These are phyloP conservation scores for Sternotherus odoratus DNA, from an alignment of 2,797 vertebrate genomes.

Conservation along the genomic window DNA sequence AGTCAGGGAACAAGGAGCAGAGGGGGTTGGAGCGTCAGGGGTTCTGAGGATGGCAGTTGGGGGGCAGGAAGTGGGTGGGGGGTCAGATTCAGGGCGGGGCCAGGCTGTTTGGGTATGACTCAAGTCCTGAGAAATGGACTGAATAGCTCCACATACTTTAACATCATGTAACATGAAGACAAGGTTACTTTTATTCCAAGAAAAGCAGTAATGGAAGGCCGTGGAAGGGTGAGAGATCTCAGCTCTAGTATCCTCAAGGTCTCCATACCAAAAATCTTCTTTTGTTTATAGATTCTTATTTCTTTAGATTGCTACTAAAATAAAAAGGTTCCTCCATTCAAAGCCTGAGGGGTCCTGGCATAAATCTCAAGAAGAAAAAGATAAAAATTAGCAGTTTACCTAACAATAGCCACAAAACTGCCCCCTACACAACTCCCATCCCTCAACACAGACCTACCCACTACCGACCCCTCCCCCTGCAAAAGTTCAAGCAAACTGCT, in stretches of 20 bases:
- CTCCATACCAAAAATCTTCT: not conserved
- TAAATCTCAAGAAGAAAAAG: not conserved
- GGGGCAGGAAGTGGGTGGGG: too few species aligned
- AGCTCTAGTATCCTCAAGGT: not conserved
- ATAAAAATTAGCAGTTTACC: not conserved
- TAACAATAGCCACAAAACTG: not conserved
- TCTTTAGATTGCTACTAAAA: not conserved
- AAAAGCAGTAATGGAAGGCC: not conserved
- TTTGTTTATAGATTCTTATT: not conserved
- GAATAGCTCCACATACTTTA: not conserved
- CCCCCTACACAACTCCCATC: not conserved
- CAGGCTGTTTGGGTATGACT: not conserved
- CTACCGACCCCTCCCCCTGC: not conserved
- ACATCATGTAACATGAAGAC: not conserved
- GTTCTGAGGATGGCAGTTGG: too few species aligned
- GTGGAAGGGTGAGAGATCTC: not conserved
- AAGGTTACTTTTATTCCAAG: not conserved
- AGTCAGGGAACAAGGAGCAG: too few species aligned
- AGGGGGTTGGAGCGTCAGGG: too few species aligned
- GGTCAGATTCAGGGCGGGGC: too few species aligned
- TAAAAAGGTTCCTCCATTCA: not conserved
- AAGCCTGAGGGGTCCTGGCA: not conserved
- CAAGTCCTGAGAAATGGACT: not conserved
- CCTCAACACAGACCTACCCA: not conserved
- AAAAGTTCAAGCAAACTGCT: not conserved